Base-by-base conservation (phyloP, 2,888 invertebrate genomes). In the Polylopha cassiicola region DNA sequence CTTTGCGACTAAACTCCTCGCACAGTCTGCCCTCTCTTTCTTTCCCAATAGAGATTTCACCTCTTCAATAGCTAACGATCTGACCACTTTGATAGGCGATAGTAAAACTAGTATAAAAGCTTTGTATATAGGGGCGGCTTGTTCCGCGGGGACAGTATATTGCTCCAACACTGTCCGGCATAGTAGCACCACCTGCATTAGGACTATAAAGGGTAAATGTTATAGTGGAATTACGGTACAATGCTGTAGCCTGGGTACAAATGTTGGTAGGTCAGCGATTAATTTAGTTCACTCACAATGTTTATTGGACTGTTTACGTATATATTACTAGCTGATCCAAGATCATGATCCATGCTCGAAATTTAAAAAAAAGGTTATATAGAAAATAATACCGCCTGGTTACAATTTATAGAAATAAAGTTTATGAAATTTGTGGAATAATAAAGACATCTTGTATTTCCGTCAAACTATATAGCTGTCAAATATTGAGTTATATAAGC, bases 51-150 rank as follows among this genome's bases (percentile, higher is more conserved):
- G 84, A 26, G 87, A 77, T 50, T 88, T 89, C 0, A 91, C 82
- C 34, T 91, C 79, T 0, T 79, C 69, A 18, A 89, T 72, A 34
- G 93, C 92, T 32, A 88, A 88, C 24, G 81, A 79, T 24, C 95
- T 85, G 0, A 91, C 89, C 20, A 82, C 61, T 39, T 88, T 88
- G 23, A 89, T 87, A 1, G 89, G 87, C 2, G 90, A 89, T 6
- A 91, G 89, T 13, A 92, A 76, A 36, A 91, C 91, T 47, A 89
- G 87, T 29, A 95, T 78, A 15, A 96, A 80, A 0, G 93, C 93
- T 54, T 89, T 88, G 61, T 91, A 90, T 29, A 95, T 73, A 0
- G 92, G 90, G 2, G 88, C 88, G 9, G 88, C 73, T 51, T 87
- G 87, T 9, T 91, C 92, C 51, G 88, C 89, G 48, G 94, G 74